Conservation (phyloP, 1,140 invertebrate species). For the Neodiprion pinetum region DNA sequence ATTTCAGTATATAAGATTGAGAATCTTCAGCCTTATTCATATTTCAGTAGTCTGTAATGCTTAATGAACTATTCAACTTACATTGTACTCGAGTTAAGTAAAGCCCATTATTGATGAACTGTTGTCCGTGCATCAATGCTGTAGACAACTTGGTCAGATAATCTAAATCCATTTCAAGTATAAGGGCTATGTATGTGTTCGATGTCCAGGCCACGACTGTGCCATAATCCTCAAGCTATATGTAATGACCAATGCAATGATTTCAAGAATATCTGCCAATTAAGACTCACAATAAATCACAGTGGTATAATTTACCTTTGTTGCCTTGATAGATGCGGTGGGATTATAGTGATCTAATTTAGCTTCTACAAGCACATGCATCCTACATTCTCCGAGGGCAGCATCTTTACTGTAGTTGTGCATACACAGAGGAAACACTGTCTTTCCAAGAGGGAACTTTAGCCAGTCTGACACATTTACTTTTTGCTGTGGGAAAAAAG, state of each 20-base stretch:
- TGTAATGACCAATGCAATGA: constrained; percentile 21
- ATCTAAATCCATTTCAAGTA: constrained; percentile 71
- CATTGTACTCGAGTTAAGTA: constrained; percentile 70
- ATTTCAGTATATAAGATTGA: constrained; percentile 24
- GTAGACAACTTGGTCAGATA: constrained; percentile 67
- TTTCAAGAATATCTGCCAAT: constrained; percentile 16
- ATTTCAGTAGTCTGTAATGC: neutral
- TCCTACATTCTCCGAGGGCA: constrained; percentile 43
- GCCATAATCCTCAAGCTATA: constrained; percentile 72
- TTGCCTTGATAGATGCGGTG: constrained; percentile 40
- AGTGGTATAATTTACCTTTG: constrained; percentile 44
- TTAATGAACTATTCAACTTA: constrained; percentile 54
- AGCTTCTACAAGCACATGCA: constrained; percentile 62
- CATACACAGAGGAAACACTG: constrained; percentile 61
- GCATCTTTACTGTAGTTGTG: constrained; percentile 39
- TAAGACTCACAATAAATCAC: constrained; percentile 10
- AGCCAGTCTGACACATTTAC: constrained; percentile 64
- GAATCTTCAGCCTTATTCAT: neutral
- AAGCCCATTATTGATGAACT: constrained; percentile 70
- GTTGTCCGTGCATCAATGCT: constrained; percentile 65
- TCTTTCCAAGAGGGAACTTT: constrained; percentile 57
- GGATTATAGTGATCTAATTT: constrained; percentile 52
- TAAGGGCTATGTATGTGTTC: constrained; percentile 66
- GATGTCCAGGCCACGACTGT: constrained; percentile 70
- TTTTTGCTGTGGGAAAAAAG: constrained; percentile 52